Conservation (phyloP, 2,797 vertebrate species). For the Poecilia picta region DNA sequence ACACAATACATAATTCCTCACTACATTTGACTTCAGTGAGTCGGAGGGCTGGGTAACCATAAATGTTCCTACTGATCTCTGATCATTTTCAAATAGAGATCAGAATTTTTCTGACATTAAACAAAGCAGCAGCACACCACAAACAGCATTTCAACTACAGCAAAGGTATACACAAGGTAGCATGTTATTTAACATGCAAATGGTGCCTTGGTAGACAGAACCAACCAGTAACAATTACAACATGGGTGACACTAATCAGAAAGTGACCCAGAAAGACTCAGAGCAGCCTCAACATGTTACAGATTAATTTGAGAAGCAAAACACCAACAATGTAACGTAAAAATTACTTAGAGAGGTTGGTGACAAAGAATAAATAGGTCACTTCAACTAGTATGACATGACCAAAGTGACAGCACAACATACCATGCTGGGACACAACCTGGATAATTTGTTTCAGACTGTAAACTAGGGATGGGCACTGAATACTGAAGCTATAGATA, state of each 20-base stretch:
- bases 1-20: not conserved
- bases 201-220: conserved; percentile 17
- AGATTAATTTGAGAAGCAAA: conserved; percentile 19
- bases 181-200: conserved; percentile 31
- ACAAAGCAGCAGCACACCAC: conserved; percentile 16
- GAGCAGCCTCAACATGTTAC: conserved; percentile 5
- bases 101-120: conserved; percentile 23
- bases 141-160: conserved; percentile 44
- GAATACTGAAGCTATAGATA: not conserved
- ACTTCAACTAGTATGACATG: not conserved
- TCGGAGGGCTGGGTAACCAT: conserved; percentile 7
- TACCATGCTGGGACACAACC: conserved; percentile 1
- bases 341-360: not conserved
- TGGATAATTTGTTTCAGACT: not conserved
- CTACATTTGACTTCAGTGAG: not conserved
- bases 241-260: conserved; percentile 19
- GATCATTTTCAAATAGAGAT: conserved; percentile 25
- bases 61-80: conserved; percentile 14
- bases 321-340: conserved; percentile 8
- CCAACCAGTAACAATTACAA: conserved; percentile 37
- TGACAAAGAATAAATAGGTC: not conserved
- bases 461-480: conserved; percentile 1
- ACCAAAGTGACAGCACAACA: conserved; percentile 26
- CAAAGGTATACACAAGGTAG: conserved; percentile 26
- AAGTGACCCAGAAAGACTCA: conserved; percentile 18